Evolutionary conservation across 2,113 vertebrate species (phyloP).

Genomic region (Anarhynchus alexandrinus): DNA sequence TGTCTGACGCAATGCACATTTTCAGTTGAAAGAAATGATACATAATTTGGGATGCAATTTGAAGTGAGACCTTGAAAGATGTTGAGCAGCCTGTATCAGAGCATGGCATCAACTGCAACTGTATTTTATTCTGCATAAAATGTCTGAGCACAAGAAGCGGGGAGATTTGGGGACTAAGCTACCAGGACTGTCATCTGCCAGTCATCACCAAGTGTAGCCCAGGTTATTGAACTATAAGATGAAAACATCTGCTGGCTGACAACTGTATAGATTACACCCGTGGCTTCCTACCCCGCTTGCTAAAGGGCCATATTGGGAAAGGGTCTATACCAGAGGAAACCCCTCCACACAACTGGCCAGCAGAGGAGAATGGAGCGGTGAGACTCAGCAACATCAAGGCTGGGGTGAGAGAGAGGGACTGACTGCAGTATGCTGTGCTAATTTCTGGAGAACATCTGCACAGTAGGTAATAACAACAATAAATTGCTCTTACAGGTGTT

Average conservation of each 20-base stretch:
- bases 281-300: neutral
- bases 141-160: neutral
- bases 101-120: neutral
- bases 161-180: neutral
- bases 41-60: neutral
- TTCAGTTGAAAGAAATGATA: neutral
- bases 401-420: neutral
- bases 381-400: neutral
- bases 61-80: neutral
- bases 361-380: neutral
- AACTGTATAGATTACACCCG: neutral
- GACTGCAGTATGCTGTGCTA: neutral
- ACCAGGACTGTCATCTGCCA: neutral
- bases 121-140: neutral
- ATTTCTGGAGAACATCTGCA: neutral
- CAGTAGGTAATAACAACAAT: neutral
- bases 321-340: neutral
- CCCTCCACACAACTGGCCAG: neutral
- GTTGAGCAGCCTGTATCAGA: neutral
- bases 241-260: neutral
- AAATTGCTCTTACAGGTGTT: neutral
- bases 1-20: neutral
- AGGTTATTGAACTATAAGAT: neutral
- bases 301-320: neutral
- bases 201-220: neutral